phyloP scores from a whole-genome alignment of 1,140 invertebrate genomes.

The Pseudomyrmex gracilis region DNA sequence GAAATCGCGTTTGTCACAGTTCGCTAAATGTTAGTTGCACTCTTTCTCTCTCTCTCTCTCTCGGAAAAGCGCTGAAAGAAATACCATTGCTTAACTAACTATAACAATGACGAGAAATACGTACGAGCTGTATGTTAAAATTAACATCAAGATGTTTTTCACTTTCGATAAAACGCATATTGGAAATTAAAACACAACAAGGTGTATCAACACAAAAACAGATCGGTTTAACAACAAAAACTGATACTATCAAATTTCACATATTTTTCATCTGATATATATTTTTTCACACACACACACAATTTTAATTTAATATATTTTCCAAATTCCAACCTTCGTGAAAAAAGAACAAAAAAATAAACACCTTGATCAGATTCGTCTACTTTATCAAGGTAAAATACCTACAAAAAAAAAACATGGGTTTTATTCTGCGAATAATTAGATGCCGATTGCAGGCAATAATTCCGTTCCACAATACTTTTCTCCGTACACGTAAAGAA shows the following conservation, averaged over 20 bases:
- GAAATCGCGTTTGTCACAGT: constrained; percentile 38
- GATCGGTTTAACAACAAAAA: background rate
- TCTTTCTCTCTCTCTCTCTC: background rate
- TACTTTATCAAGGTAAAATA: background rate
- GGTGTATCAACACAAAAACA: background rate
- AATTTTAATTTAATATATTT: background rate
- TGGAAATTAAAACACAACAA: background rate
- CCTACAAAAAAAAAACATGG: too few species aligned
- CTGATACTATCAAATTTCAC: background rate
- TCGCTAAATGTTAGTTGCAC: constrained; percentile 47
- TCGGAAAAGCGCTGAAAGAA: constrained; percentile 3
- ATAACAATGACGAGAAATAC: constrained; percentile 21
- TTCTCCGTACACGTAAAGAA: constrained; percentile 5
- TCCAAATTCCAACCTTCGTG: background rate
- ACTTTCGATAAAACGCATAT: background rate
- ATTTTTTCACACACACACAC: too few species aligned
- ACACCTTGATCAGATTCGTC: background rate
- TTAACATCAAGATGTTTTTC: constrained; percentile 21
- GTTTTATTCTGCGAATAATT: constrained; percentile 1
- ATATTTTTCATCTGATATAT: background rate
- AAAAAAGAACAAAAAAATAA: background rate
- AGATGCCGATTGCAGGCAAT: background rate
- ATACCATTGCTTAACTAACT: constrained; percentile 7
- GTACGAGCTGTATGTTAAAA: background rate
- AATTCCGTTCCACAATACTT: background rate